phyloP scores from a whole-genome alignment of 92 coral and sea anemone species.

The Palythoa grandiflora region DNA sequence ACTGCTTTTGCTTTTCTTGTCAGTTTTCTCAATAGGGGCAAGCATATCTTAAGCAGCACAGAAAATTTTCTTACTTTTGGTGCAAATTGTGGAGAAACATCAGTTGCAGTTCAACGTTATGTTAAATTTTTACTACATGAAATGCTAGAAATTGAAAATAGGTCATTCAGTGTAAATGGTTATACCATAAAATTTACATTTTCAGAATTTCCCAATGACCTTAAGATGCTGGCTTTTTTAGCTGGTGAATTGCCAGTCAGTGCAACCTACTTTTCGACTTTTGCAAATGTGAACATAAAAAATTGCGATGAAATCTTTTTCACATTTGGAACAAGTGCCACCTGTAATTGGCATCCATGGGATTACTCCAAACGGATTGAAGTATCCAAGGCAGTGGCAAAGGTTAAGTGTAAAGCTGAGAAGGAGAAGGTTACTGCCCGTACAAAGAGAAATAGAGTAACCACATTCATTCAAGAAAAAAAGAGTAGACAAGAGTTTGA shows the following conservation, averaged over 20 bases:
- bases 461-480: constrained; percentile 29
- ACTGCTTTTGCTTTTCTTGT: constrained; percentile 76
- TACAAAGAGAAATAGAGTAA: constrained; percentile 40
- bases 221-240: constrained; percentile 66
- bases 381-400: constrained; percentile 8
- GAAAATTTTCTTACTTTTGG: constrained; percentile 75
- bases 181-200: constrained; percentile 68
- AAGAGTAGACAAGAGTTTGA: constrained; percentile 59
- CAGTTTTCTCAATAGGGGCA: constrained; percentile 80
- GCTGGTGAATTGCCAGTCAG: constrained; percentile 77
- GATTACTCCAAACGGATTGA: constrained; percentile 33
- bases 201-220: constrained; percentile 79
- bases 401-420: neutral
- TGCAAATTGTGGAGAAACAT: constrained; percentile 73
- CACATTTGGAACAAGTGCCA: constrained; percentile 57
- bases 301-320: constrained; percentile 53
- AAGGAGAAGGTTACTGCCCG: constrained; percentile 39
- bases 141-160: neutral
- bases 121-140: constrained; percentile 66
- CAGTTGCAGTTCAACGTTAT: constrained; percentile 70
- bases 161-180: constrained; percentile 44
- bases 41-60: constrained; percentile 76
- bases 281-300: constrained; percentile 62
- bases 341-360: constrained; percentile 66
- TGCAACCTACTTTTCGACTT: constrained; percentile 81